Evolutionary conservation across 2,888 invertebrate genomes (phyloP).

Genomic region (Euzophera pinguis): DNA sequence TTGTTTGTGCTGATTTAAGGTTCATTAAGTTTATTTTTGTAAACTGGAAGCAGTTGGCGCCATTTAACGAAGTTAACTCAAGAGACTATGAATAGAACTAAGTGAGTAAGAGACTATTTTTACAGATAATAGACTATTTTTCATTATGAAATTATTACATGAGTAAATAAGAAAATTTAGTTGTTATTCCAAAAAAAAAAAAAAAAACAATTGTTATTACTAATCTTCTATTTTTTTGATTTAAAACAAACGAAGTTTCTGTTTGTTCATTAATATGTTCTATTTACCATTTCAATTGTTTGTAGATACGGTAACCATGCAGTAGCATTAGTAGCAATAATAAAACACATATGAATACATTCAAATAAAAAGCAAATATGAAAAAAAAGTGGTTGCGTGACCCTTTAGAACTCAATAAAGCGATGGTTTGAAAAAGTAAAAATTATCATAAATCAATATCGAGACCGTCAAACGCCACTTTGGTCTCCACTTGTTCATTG

Average conservation of each 20-base stretch:
- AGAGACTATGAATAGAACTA: background rate
- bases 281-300: too few relatives aligned
- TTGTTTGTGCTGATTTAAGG: background rate
- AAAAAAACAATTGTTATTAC: background rate
- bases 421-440: background rate
- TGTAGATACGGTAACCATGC: too few relatives aligned
- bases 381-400: background rate
- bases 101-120: background rate
- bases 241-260: too few relatives aligned
- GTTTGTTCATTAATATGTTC: too few relatives aligned
- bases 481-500: constrained; percentile 20
- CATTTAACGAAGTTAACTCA: background rate
- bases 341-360: too few relatives aligned
- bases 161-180: too few relatives aligned
- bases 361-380: too few relatives aligned
- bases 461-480: constrained; percentile 23
- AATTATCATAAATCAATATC: constrained; percentile 29
- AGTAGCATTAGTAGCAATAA: too few relatives aligned
- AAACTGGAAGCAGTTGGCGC: background rate
- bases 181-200: background rate
- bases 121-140: too few relatives aligned
- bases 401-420: background rate
- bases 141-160: too few relatives aligned
- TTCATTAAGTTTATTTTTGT: background rate
- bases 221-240: too few relatives aligned